Conservation (phyloP, 35 echinoderm and acorn worm genomes). For the Eucidaris tribuloides region DNA sequence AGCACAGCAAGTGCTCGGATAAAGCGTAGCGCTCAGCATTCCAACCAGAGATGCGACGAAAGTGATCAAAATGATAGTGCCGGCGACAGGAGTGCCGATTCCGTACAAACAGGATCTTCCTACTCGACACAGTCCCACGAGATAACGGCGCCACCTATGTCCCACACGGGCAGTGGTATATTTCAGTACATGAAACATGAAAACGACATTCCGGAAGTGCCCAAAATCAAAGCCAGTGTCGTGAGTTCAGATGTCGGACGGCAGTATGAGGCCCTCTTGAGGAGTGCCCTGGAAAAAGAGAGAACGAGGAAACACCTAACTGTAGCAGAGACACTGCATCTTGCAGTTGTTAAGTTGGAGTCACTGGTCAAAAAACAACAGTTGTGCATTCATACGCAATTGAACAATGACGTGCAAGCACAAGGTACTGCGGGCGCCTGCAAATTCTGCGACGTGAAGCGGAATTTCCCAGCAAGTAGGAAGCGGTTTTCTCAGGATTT, state of each 20-base stretch:
- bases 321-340: slow-evolving; percentile 18
- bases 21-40: neutral
- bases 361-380: neutral
- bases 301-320: slow-evolving; percentile 7
- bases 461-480: neutral
- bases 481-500: neutral
- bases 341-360: slow-evolving; percentile 11
- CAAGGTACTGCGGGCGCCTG: neutral
- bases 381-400: neutral
- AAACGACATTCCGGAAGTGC: neutral
- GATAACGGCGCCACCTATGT: neutral
- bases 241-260: slow-evolving; percentile 14
- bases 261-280: slow-evolving; percentile 20
- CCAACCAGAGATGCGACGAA: neutral
- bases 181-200: neutral
- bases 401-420: neutral
- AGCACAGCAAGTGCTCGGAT: neutral
- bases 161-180: neutral
- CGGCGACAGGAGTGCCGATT: neutral
- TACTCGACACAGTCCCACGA: neutral
- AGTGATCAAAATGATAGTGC: neutral
- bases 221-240: slow-evolving; percentile 3
- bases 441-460: neutral
- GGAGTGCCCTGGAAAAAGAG: slow-evolving; percentile 22
- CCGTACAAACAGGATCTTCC: neutral